Evolutionary conservation across 2,797 vertebrate species (phyloP), one percentile per base, ranked within the genome.

Genomic region (Acestrorhynchus altus): DNA sequence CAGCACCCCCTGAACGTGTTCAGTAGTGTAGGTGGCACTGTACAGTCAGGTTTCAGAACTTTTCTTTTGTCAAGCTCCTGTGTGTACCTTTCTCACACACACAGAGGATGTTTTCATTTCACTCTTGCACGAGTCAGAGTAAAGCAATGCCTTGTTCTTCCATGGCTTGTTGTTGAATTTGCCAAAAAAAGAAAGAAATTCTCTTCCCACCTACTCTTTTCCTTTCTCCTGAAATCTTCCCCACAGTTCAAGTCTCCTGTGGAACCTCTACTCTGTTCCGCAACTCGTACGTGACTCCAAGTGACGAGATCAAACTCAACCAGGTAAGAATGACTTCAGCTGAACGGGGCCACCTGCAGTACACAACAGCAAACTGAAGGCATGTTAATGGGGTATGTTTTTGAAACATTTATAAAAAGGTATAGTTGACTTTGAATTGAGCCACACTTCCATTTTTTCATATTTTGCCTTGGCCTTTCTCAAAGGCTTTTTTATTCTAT

Each of bases 251-350:
- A 90, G 96, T 95, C 82, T 94, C 93, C 59, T 95, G 96, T 87
- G 97, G 96, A 90, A 96, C 97, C 74, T 96, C 97, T 20, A 97
- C 96, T 44, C 94, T 98, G 90, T 99, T 97, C 89, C 95, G 96
- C 86, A 99, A 99, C 91, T 97, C 98, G 0, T 99, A 98, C 79
- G 94, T 96, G 88, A 95, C 96, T 0, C 93, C 96, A 86, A 91
- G 93, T 81, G 97, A 99, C 88, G 97, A 98, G 86, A 94, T 98
- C 90, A 99, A 99, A 91, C 96, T 95, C 87, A 98, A 96, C 92
- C 97, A 98, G 95, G 98, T 97, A 80, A 90, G 42, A 72, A 56
- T 49, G 4, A 28, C 22, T 51, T 49, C 22, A 26, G 10, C 68
- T 51, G 31, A 64, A 49, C 54, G 73, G 73, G 73, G 73, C 56